phyloP scores from a whole-genome alignment of 35 echinoderm and acorn worm genomes.

The Heliocidaris tuberculata region DNA sequence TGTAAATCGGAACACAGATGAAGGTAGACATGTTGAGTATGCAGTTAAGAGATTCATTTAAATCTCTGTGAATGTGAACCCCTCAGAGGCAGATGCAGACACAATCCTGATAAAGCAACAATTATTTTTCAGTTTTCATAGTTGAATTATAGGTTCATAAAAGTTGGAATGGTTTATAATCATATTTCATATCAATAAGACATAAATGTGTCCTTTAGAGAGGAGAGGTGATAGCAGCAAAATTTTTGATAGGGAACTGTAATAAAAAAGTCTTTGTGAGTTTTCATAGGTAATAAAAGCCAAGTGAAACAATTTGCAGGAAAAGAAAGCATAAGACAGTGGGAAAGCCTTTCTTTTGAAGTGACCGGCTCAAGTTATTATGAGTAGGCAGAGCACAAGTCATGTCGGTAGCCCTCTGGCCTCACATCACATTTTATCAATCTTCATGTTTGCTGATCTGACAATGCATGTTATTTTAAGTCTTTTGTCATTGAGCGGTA shows the following conservation, averaged over 20 bases:
- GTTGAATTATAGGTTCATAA: neutral
- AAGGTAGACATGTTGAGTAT: neutral
- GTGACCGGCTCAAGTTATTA: neutral
- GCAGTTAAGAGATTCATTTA: neutral
- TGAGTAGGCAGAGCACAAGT: neutral
- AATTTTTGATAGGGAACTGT: neutral
- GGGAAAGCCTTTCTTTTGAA: neutral
- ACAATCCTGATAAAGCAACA: neutral
- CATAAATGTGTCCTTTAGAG: neutral
- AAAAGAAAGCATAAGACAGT: neutral
- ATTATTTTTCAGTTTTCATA: neutral
- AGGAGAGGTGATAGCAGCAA: neutral
- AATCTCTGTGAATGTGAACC: neutral
- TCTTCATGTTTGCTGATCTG: neutral
- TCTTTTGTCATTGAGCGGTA: neutral
- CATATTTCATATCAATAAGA: neutral
- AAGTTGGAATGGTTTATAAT: neutral
- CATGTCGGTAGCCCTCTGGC: neutral
- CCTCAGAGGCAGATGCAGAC: neutral
- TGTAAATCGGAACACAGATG: neutral
- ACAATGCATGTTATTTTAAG: conserved; percentile 12
- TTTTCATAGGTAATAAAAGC: conserved; percentile 1
- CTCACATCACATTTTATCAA: conserved; percentile 4
- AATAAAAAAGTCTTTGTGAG: neutral
- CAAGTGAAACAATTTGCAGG: neutral